Evolutionary conservation across 2,888 invertebrate species (phyloP).

Genomic region (Crepidodera aurea): DNA sequence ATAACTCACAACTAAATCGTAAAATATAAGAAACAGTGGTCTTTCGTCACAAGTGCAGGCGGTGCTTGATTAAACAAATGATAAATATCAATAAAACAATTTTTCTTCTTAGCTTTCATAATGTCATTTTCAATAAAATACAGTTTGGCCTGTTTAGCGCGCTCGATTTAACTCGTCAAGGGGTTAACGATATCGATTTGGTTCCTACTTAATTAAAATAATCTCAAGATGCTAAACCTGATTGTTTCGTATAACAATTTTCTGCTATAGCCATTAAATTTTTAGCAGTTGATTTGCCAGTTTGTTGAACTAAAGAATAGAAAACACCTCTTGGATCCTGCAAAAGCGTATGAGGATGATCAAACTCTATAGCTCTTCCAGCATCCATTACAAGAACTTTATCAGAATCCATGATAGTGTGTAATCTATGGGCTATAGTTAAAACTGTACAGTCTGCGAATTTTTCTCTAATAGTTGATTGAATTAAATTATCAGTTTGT

Average conservation of each 20-base stretch:
- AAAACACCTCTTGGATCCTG: conserved; percentile 54
- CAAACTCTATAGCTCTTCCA: conserved; percentile 78
- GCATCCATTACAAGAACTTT: conserved; percentile 82
- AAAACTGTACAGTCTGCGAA: conserved; percentile 82
- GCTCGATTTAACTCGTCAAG: no score
- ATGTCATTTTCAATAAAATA: no score
- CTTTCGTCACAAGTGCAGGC: no score
- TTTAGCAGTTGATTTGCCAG: conserved; percentile 62
- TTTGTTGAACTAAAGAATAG: conserved; percentile 70
- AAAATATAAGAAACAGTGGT: no score
- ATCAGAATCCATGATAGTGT: conserved; percentile 88
- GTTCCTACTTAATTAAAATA: no score
- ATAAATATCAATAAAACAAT: no score
- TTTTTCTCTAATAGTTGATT: conserved; percentile 76
- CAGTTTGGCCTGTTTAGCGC: no score
- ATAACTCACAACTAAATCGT: no score
- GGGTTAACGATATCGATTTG: no score
- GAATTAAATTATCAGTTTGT: conserved; percentile 79
- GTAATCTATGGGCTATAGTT: conserved; percentile 83
- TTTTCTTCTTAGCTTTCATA: no score
- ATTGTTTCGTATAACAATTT: conserved; percentile 25
- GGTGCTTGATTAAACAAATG: no score
- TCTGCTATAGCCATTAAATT: conserved; percentile 47
- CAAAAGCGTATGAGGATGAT: conserved; percentile 74
- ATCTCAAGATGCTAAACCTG: no score